Evolutionary conservation across 2,797 vertebrate species (phyloP).

Genomic region (Liasis olivaceus): DNA sequence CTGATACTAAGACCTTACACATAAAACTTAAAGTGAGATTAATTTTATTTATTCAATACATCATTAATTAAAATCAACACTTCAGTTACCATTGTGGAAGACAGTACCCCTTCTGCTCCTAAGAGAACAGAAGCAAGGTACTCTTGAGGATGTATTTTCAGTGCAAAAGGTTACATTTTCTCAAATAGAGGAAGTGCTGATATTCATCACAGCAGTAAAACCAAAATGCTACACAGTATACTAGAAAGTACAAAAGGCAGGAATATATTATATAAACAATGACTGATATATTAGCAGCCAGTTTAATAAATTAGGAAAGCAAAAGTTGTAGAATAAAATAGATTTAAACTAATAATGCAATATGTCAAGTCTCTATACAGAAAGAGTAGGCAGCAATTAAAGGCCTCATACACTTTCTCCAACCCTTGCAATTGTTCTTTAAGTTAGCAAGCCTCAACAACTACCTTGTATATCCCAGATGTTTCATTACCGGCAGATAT

Average conservation of each 20-base stretch:
- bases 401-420: background rate
- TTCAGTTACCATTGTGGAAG: background rate
- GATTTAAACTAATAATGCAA: background rate
- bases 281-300: background rate
- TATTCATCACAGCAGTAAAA: background rate
- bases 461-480: background rate
- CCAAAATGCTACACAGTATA: background rate
- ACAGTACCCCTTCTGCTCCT: background rate
- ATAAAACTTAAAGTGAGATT: background rate
- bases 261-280: background rate
- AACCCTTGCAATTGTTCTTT: background rate
- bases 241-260: background rate
- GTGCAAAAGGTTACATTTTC: background rate
- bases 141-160: background rate
- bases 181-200: background rate
- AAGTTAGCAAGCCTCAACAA: background rate
- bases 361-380: background rate
- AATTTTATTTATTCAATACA: background rate
- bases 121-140: background rate
- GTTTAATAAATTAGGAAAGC: constrained; percentile 12
- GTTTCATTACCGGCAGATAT: background rate
- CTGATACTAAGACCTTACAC: background rate
- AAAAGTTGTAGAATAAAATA: background rate
- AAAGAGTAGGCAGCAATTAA: background rate
- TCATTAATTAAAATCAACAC: background rate